Evolutionary conservation across 2,888 invertebrate genomes (phyloP), one percentile per base, ranked within the genome.

Genomic region (Aspidapion aeneum): DNA sequence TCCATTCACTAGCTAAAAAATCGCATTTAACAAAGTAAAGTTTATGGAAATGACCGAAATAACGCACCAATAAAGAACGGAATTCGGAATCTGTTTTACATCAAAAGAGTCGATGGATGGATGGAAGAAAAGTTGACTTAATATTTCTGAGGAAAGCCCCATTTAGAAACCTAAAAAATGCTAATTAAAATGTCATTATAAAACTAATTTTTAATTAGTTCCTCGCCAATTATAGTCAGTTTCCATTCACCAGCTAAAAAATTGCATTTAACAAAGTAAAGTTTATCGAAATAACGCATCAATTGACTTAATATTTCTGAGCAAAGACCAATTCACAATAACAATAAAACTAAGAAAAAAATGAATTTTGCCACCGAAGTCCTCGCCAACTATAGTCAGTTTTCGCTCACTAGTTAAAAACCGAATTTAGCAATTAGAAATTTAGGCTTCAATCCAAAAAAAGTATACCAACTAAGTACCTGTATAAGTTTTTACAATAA

Each of bases 51-150:
- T n/a, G n/a, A 62, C 61, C 72, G 73, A 2, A 73, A 73, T 56
- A 71, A 73, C 60, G 68, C 72, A 0, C 73, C 73, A 16, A 67
- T 71, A 0, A 71, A 70, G 57, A 65, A 68, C 19, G 70, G 71
- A 17, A 69, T 71, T 58, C 73, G 72, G 1, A 64, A 70, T 0
- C 19, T 69, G 1, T 73, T 71, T 63, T 72, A 61, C 62, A 58
- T 73, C 7, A 71, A 62, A 61, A 68, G 65, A 56, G 58, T 62
- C 18, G 18, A 62, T 0, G 66, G 55, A 18, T 73, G 73, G 73
- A 67, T 64, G 58, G 68, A 66, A 35, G 60, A 72, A 12, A 63
- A 64, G 49, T 69, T 68, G 55, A 71, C 68, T 62, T 51, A 49
- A 63, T 73, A 21, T 72, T 70, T 64, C 63, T 71, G 49, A 72